Evolutionary conservation across 2,888 invertebrate genomes (phyloP), one percentile per base, ranked within the genome.

Genomic region (Cordilura impudica): DNA sequence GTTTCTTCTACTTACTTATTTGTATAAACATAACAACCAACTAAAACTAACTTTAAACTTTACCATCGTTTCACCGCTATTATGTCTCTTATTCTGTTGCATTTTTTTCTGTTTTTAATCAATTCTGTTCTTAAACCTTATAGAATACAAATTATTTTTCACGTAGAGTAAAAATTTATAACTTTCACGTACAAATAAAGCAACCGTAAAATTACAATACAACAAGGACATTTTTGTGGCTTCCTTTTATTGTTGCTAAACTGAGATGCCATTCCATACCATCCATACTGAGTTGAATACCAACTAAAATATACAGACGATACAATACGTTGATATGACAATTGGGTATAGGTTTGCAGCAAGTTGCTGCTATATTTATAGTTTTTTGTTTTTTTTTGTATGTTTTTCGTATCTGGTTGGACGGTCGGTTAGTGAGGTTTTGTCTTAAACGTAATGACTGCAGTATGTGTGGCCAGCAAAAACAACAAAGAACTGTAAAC

Each of bases 151-250:
- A 77, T 77, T 74, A 77, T 81, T 77, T 69, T 65, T 72, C 65
- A 73, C 76, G 76, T 78, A 80, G 73, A 80, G 83, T 78, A 81
- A 79, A 83, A 86, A 85, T 85, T 84, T 84, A 84, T 83, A 83
- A 84, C 83, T 71, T 85, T 85, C 84, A 84, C 84, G 85, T 82
- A 75, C 71, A 84, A 82, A 83, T 84, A 84, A 85, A 85, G 82
- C 83, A 83, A 83, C 83, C 86, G 84, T 86, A 86, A 86, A 87
- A 86, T 87, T 85, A 84, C 83, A 84, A 76, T 72, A 83, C 71
- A 83, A 72, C 81, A 77, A 82, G 78, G 75, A 79, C 81, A 81
- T 79, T 82, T 81, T 53, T 82, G 81, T 72, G 82, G 82, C 81
- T 82, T 82, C 79, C 65, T 72, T 74, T 53, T 60, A 60, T 60